Base-by-base conservation (phyloP, 2,888 invertebrate species). In the Phania funesta region DNA sequence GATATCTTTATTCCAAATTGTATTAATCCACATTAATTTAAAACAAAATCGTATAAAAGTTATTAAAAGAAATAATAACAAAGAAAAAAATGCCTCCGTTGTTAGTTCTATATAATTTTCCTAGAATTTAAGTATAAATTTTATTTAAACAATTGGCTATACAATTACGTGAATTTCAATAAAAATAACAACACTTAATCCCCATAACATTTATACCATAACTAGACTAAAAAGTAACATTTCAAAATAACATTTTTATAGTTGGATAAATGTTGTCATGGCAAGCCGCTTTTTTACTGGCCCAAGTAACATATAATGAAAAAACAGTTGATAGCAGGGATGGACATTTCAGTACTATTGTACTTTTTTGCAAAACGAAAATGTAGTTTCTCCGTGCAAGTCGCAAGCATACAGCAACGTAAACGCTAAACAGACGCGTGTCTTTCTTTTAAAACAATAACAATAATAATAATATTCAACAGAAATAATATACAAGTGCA, bases 61-160 rank as follows among this genome's bases (percentile, higher is more conserved):
- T 20, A 56, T 41, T 52, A 32, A 60, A 50, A 50, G 50, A 16
- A 58, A 48, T 29, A 20, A 41, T 38, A 18, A 32, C 38, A 83
- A n/a, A n/a, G n/a, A n/a, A n/a, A 70, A 86, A 87, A 88, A 87
- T 88, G 88, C 87, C 88, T 86, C 86, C 87, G 88, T 87, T 86
- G 87, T 83, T 46, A 71, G 60, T 54, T 52, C n/a, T 32, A 35
- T 22, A 46, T 56, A 38, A 56, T 38, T 73, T 67, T 58, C 2
- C 44, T 78, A 79, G 78, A 65, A 20, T 35, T 64, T 79, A 79
- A 79, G 78, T 79, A 65, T 41, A 62, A 46, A 46, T 32, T 54
- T 46, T 48, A 48, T 54, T 50, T 54, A 35, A 46, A 58, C n/a
- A 70, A 77, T 80, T 80, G 74, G 80, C 74, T 48, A 48, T 54